Percentiles rank a stretch among this genome's conserved stretches.
These are phyloP conservation scores for Clarias macrocephalus DNA, from an alignment of 2,113 vertebrate genomes.

Conservation along the genomic window DNA sequence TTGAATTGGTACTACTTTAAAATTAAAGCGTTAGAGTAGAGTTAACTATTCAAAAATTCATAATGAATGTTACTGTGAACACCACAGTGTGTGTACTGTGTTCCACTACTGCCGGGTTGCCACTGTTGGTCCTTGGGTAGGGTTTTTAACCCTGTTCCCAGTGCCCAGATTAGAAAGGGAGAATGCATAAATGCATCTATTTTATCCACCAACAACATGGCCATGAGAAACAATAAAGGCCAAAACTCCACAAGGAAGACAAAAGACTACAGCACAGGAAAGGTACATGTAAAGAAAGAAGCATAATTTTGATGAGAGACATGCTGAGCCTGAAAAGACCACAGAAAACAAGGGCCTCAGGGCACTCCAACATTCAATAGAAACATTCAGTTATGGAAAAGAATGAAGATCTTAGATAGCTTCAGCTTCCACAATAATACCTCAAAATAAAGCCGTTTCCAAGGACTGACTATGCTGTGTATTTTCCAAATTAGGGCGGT, in stretches of 20 bases:
- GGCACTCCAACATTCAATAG: not conserved
- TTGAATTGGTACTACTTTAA: not conserved
- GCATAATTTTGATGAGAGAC: not conserved
- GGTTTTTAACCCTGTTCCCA: too few relatives aligned
- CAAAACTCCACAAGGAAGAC: not conserved
- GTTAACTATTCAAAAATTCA: too few relatives aligned
- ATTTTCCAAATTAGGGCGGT: not conserved
- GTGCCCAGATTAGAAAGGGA: too few relatives aligned
- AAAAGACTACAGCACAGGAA: not conserved
- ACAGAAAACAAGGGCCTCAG: not conserved
- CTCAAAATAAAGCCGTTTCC: conserved; percentile 10
- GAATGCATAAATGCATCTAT: not conserved
- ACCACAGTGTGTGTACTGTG: too few relatives aligned
- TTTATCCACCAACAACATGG: not conserved
- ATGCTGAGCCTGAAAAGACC: not conserved
- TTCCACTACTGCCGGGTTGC: too few relatives aligned
- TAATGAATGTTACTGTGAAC: too few relatives aligned
- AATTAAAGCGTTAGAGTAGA: not conserved
- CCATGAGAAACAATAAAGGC: not conserved
- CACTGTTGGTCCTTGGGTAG: too few relatives aligned
- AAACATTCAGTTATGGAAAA: not conserved
- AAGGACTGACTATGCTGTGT: not conserved
- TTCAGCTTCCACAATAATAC: conserved; percentile 1
- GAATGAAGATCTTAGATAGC: not conserved
- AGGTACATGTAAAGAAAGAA: not conserved